Evolutionary conservation across 2,113 vertebrate genomes (phyloP), one percentile per base, ranked within the genome.

Genomic region (Python bivittatus): DNA sequence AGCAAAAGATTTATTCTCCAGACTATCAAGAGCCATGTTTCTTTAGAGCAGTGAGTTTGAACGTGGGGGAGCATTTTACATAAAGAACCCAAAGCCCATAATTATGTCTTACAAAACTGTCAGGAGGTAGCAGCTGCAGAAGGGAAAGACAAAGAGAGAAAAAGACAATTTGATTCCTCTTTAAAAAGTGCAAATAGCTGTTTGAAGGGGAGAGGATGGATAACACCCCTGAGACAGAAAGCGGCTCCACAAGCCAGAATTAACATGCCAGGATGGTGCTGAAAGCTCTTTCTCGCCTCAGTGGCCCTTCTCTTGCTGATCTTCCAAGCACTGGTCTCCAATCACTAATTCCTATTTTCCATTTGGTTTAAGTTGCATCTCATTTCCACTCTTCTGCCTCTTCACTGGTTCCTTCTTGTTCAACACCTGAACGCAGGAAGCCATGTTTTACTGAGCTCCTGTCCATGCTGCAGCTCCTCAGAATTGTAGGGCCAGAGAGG

Each of bases 61-160:
- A 58, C 42, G 91, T 29, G 93, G 93, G 92, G 91, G 68, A 1
- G 91, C 89, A 93, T 92, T 91, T 92, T 87, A 93, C 93, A 95
- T 93, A 94, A 94, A 96, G 92, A 93, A 94, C 94, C 87, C 89
- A 90, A 94, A 94, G 95, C 56, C 88, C 84, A 92, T 96, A 97
- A 96, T 97, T 96, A 96, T 92, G 94, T 92, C 96, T 95, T 93
- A 90, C 93, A 95, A 92, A 95, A 93, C 96, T 97, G 96, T 96
- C 96, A 97, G 92, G 94, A 96, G 91, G 89, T 94, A 89, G 95
- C 94, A 96, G 94, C 92, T 93, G 94, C 96, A 92, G 93, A 93
- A 95, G 33, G 56, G 25, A n/a, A 95, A 93, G 60, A 96, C 90
- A 92, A 88, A 86, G 94, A 90, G 90, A 96, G 88, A 95, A 90